Conservation (phyloP, 2,888 invertebrate species). For the Pristionchus arcanus region DNA sequence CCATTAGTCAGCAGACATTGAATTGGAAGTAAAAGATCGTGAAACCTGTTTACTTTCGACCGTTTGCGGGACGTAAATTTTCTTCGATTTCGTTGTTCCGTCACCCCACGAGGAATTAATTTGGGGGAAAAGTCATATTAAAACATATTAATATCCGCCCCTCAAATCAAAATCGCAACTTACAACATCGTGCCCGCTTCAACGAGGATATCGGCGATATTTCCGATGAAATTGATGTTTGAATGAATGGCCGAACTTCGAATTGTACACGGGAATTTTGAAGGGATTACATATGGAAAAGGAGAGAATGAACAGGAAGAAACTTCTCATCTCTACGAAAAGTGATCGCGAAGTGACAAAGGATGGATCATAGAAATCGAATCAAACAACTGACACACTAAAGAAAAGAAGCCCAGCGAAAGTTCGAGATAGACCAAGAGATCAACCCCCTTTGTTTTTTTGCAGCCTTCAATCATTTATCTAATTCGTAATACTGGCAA, state of each 20-base stretch:
- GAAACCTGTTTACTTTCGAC: background rate
- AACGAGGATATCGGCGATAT: constrained; percentile 2
- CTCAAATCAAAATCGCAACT: background rate
- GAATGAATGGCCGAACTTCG: constrained; percentile 7
- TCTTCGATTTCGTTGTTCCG: constrained; percentile 21
- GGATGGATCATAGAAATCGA: too few species aligned
- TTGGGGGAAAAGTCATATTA: background rate
- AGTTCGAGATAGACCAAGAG: too few species aligned
- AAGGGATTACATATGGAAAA: background rate
- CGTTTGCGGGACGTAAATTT: background rate
- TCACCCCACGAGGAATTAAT: background rate
- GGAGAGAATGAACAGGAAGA: background rate
- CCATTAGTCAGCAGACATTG: too few species aligned
- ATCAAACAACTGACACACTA: too few species aligned
- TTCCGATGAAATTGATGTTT: constrained; percentile 24
- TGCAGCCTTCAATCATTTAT: too few species aligned
- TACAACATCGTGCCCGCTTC: constrained; percentile 29
- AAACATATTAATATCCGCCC: background rate
- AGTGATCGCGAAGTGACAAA: background rate
- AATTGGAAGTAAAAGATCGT: too few species aligned
- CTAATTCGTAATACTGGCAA: too few species aligned
- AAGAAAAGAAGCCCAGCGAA: too few species aligned
- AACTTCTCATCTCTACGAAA: background rate
- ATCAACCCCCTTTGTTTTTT: too few species aligned
- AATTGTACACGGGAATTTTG: constrained; percentile 28